These are phyloP conservation scores for Epicampocera succincta DNA, from an alignment of 2,888 invertebrate genomes.

Conservation along the genomic window DNA sequence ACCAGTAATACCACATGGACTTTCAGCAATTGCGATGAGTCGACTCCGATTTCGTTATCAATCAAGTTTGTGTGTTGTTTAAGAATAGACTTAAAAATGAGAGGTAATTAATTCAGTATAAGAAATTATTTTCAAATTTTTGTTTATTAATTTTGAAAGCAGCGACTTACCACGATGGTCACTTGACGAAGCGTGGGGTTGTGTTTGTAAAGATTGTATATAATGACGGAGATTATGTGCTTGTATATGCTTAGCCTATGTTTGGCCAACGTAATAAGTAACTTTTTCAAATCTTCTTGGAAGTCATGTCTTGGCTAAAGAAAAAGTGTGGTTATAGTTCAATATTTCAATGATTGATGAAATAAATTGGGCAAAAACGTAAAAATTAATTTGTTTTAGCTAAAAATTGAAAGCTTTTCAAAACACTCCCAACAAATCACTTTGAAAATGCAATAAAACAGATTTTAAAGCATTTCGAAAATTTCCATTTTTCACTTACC, in stretches of 20 bases:
- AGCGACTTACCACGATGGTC: slow-evolving; percentile 58
- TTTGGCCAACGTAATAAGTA: slow-evolving; percentile 59
- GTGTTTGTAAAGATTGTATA: slow-evolving; percentile 68
- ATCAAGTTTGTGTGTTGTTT: slow-evolving; percentile 65
- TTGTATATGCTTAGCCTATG: slow-evolving; percentile 60
- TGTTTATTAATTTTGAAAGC: neutral
- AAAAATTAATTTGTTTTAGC: too few species aligned
- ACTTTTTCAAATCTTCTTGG: slow-evolving; percentile 50
- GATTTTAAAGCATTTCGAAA: too few species aligned
- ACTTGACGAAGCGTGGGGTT: slow-evolving; percentile 50
- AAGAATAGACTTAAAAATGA: slow-evolving; percentile 45
- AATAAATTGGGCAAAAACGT: too few species aligned
- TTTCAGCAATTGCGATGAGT: slow-evolving; percentile 59
- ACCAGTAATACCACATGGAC: slow-evolving; percentile 66
- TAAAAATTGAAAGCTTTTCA: too few species aligned
- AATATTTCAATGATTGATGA: too few species aligned
- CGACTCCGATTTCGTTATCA: slow-evolving; percentile 47
- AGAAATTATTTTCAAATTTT: neutral
- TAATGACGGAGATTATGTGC: slow-evolving; percentile 61
- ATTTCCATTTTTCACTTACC: slow-evolving; percentile 48
- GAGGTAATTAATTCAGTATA: slow-evolving; percentile 1
- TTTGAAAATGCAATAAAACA: too few species aligned
- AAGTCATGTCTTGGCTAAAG: slow-evolving; percentile 54
- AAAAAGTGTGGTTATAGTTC: too few species aligned
- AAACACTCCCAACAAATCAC: too few species aligned